phyloP scores from a whole-genome alignment of 2,113 vertebrate genomes.

The Thalassoma bifasciatum region DNA sequence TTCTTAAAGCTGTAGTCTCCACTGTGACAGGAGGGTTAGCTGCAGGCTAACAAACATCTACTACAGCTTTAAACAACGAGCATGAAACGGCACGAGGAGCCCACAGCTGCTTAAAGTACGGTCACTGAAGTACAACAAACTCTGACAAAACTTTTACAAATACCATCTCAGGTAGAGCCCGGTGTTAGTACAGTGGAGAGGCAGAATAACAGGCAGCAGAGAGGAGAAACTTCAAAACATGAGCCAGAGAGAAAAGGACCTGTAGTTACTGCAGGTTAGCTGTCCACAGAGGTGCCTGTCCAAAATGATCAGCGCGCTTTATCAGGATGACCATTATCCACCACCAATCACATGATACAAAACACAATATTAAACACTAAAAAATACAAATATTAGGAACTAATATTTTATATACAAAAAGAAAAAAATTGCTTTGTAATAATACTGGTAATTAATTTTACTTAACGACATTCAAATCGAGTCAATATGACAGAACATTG shows the following conservation, averaged over 20 bases:
- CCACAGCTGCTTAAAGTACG: not conserved
- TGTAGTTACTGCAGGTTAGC: conserved; percentile 31
- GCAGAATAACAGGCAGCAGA: conserved; percentile 2
- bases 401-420: no score
- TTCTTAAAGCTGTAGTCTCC: no score
- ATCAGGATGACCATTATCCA: no score
- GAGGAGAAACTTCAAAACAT: conserved; percentile 31
- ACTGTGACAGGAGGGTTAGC: conserved; percentile 24
- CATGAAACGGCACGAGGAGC: not conserved
- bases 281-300: conserved; percentile 67
- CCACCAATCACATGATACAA: no score
- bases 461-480: no score
- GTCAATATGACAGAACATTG: no score
- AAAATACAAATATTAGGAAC: no score
- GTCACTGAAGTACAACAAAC: not conserved
- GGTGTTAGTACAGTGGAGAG: conserved; percentile 1
- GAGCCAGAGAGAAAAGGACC: conserved; percentile 64
- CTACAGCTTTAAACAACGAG: not conserved
- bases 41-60: conserved; percentile 19
- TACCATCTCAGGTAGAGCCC: conserved; percentile 52
- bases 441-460: no score
- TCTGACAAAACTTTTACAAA: conserved; percentile 22
- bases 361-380: no score
- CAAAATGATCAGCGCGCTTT: not conserved
- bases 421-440: no score